A percentile compares a stretch with the other conserved stretches of the same genome.
Conservation (phyloP, 1,140 invertebrate genomes). For the Bombus superbus region DNA sequence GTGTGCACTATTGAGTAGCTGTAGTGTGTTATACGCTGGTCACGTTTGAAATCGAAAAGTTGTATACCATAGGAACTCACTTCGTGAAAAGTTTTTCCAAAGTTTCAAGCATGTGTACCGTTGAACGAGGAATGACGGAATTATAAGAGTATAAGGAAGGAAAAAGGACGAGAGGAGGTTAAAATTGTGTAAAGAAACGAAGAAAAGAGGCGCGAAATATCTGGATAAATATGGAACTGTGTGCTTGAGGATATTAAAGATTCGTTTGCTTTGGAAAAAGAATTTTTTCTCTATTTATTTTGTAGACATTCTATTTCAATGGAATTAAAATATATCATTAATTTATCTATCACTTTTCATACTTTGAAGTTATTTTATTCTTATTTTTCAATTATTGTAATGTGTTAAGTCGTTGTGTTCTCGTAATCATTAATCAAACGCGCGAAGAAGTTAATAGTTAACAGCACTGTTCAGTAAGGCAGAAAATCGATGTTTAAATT, state of each 20-base stretch:
- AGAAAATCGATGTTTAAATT: no score
- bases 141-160: not conserved
- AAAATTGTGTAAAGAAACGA: not conserved
- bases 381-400: not conserved
- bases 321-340: not conserved
- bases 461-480: no score
- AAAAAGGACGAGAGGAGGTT: not conserved
- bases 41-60: conserved; percentile 49
- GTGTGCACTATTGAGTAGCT: conserved; percentile 5
- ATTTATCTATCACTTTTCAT: not conserved
- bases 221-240: not conserved
- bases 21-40: conserved; percentile 25
- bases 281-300: no score
- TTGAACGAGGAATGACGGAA: not conserved
- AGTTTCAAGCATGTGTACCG: not conserved
- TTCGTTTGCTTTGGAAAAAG: no score
- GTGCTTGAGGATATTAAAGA: no score
- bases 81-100: not conserved
- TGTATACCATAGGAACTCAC: conserved; percentile 1
- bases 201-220: not conserved
- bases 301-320: not conserved
- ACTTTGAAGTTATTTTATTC: not conserved
- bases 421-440: no score
- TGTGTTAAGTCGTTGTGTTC: no score
- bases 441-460: no score